These are phyloP conservation scores for Lepidiolamprologus cunningtoni DNA, from an alignment of 2,113 vertebrate species.

Conservation along the genomic window DNA sequence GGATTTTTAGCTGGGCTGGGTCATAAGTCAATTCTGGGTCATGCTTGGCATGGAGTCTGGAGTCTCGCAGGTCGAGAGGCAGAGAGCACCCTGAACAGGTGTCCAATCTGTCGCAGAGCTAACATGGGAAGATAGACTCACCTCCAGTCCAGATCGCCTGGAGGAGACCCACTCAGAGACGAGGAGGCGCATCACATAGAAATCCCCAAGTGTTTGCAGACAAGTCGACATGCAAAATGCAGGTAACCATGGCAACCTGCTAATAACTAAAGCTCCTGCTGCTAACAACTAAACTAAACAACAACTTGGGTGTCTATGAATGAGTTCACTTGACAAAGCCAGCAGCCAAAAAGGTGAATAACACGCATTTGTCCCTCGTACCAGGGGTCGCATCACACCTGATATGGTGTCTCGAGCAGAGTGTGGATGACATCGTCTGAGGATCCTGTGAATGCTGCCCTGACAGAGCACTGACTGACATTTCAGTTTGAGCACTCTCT, in stretches of 20 bases:
- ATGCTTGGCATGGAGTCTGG: not conserved
- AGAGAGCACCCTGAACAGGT: not conserved
- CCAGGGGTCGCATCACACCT: not conserved
- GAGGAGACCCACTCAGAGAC: not conserved
- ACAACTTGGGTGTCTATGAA: not conserved
- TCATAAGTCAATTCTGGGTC: not conserved
- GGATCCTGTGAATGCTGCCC: not conserved
- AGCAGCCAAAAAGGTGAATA: not conserved
- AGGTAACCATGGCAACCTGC: not conserved
- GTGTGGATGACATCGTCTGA: not conserved
- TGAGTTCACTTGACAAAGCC: not conserved
- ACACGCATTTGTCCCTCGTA: not conserved
- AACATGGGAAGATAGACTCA: not conserved
- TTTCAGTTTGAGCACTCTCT: not conserved
- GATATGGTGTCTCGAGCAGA: not conserved
- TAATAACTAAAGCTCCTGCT: not conserved
- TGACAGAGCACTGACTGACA: not conserved
- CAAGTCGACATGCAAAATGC: not conserved
- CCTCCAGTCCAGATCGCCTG: not conserved
- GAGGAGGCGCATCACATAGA: not conserved
- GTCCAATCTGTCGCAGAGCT: not conserved
- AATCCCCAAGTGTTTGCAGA: not conserved
- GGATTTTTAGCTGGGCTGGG: not conserved
- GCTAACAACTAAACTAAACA: too few relatives aligned
- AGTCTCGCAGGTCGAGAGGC: not conserved